Evolutionary conservation across 2,888 invertebrate genomes (phyloP).

Genomic region (Neria commutata): DNA sequence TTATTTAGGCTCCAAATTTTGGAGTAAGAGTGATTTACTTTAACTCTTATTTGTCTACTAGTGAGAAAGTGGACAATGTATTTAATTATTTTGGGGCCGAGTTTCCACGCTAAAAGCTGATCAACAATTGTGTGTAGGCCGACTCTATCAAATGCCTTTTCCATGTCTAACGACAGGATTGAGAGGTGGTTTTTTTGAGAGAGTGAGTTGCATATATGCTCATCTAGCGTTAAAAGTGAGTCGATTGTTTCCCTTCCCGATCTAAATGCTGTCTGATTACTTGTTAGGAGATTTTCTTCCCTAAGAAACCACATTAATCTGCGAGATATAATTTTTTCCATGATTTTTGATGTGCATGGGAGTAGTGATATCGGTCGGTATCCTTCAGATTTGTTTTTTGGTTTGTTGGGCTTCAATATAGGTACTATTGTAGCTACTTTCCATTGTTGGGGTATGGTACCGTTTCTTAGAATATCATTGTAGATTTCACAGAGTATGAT

Average conservation of each 20-base stretch:
- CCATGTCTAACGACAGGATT: neutral
- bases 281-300: too few relatives aligned
- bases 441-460: neutral
- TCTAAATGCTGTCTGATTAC: too few relatives aligned
- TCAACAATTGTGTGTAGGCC: too few relatives aligned
- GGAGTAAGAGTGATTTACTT: too few relatives aligned
- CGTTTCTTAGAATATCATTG: neutral
- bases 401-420: conserved; percentile 2
- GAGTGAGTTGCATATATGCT: conserved; percentile 2
- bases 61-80: neutral
- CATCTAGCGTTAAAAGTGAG: too few relatives aligned
- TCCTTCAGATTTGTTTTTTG: neutral
- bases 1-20: too few relatives aligned
- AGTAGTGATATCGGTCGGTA: conserved; percentile 13
- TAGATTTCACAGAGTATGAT: neutral
- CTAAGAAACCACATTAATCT: neutral
- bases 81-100: neutral
- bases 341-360: too few relatives aligned
- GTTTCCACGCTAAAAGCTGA: neutral
- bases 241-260: too few relatives aligned
- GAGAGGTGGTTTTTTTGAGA: neutral
- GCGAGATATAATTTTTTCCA: too few relatives aligned
- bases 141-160: too few relatives aligned
- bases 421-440: neutral
- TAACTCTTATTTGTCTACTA: too few relatives aligned